Percentiles rank a stretch among this genome's conserved stretches.
Conservation (phyloP, 2,113 vertebrate genomes). For the Ardeotis arabs region DNA sequence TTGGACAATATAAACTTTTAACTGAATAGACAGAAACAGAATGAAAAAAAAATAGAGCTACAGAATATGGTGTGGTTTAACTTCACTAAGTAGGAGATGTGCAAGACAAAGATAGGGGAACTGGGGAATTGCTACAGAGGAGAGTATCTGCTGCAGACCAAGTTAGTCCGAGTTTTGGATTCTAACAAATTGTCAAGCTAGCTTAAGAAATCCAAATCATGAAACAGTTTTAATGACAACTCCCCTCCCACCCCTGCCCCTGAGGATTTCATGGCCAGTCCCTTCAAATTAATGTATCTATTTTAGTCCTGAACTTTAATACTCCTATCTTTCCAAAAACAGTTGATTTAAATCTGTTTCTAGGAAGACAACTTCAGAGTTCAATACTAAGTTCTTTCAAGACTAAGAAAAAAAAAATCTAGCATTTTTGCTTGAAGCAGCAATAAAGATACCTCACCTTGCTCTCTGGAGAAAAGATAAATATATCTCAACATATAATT, state of each 20-base stretch:
- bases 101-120: background rate
- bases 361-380: background rate
- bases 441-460: background rate
- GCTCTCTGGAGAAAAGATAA: background rate
- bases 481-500: background rate
- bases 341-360: background rate
- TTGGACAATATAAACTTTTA: background rate
- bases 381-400: background rate
- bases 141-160: background rate
- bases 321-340: background rate
- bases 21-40: background rate
- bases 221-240: background rate
- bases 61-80: background rate
- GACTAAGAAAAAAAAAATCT: background rate
- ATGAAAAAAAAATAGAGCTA: background rate
- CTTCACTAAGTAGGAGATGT: background rate
- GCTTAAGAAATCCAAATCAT: background rate
- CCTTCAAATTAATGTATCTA: background rate
- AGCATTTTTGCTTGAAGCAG: background rate
- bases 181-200: background rate
- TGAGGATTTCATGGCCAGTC: background rate
- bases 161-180: background rate
- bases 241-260: fast-evolving
- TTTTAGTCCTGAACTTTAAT: background rate
- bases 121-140: background rate